These are phyloP conservation scores for Trachurus trachurus DNA, from an alignment of 2,797 vertebrate species.

Conservation along the genomic window DNA sequence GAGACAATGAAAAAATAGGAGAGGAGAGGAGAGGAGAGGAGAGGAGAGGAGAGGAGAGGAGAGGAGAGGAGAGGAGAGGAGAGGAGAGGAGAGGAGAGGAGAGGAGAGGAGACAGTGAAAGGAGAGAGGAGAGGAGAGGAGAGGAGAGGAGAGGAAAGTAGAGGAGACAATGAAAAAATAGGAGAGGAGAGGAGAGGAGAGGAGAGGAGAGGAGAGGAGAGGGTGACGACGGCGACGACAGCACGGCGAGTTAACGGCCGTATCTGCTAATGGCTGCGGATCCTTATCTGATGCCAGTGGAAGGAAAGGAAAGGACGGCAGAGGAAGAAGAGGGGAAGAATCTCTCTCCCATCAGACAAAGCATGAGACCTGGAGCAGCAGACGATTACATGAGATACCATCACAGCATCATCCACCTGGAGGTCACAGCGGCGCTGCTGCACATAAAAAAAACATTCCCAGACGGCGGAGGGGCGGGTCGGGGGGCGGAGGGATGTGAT, in stretches of 20 bases:
- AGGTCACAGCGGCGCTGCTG: conserved; percentile 49
- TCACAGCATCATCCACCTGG: conserved; percentile 51
- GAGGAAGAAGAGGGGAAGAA: conserved; percentile 30
- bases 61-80: conserved; percentile 11
- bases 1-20: too few relatives aligned
- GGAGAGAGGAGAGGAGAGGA: too few relatives aligned
- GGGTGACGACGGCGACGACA: neutral
- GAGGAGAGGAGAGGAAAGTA: too few relatives aligned
- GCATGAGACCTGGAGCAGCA: conserved; percentile 41
- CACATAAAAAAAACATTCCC: neutral
- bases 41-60: conserved; percentile 8
- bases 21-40: too few relatives aligned
- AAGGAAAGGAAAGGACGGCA: conserved; percentile 32
- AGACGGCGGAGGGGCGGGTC: neutral
- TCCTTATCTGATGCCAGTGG: conserved; percentile 62
- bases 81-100: conserved; percentile 11
- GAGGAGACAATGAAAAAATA: too few relatives aligned
- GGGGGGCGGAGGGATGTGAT: conserved; percentile 8
- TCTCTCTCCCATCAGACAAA: conserved; percentile 53
- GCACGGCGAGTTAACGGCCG: conserved; percentile 38
- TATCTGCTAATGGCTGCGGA: conserved; percentile 75
- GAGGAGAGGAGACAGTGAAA: neutral
- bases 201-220: neutral
- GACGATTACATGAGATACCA: conserved; percentile 60
- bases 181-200: too few relatives aligned